Base-by-base conservation (phyloP, 2,113 vertebrate species). In the Alces alces region DNA sequence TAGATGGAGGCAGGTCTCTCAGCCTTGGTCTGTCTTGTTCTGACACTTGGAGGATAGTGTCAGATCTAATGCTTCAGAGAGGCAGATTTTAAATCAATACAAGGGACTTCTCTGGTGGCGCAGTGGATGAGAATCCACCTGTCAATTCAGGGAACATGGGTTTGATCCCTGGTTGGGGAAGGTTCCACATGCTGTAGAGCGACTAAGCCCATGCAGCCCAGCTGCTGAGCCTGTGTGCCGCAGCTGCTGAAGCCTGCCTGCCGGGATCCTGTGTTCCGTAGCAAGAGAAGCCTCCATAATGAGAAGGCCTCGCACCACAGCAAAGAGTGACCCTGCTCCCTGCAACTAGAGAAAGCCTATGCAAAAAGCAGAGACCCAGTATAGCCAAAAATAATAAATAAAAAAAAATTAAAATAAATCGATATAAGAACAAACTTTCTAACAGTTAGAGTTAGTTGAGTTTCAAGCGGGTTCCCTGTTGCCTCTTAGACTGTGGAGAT, bases 401-500 rank as follows among this genome's bases (percentile, higher is more conserved):
- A 76, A 14, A 43, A 6, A 25, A 7, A 3, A 5, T 61, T 36
- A 1, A 25, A 73, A 39, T 36, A 86, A 89, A 19, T 39, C 23
- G 33, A 0, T 33, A 8, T 39, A 70, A 86, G 78, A 33, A 47
- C 15, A 58, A 43, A 1, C 28, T 57, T 76, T 60, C n/a, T 50
- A 33, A 60, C n/a, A 54, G 5, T 43, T n/a, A 19, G 21, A 79
- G 50, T 23, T 43, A 33, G 43, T 14, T 47, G 64, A 33, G 52
- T n/a, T 61, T 61, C 0, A 1, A 43, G 52, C 13, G 9, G 23
- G n/a, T 76, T 57, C 36, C 3, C n/a, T 1, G 1, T 45, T 3
- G 5, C 36, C 2, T 61, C 2, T n/a, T 28, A 25, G 47, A 45
- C 45, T 3, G 0, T 55, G 47, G 58, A 94, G 27, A 25, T 33